These are phyloP conservation scores for Tenrec ecaudatus DNA, from an alignment of 2,113 vertebrate species.

Conservation along the genomic window DNA sequence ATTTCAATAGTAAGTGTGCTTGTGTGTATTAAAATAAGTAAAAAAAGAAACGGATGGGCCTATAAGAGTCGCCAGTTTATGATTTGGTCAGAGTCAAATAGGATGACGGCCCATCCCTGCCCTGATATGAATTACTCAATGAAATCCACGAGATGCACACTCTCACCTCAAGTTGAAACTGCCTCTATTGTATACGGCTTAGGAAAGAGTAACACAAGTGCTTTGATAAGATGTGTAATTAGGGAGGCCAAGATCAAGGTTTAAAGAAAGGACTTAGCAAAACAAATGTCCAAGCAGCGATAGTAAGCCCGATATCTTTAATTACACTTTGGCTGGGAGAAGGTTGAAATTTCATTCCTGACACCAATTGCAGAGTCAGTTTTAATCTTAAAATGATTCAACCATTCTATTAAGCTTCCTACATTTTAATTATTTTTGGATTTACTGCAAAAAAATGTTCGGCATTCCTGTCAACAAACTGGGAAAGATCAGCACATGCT, in stretches of 20 bases:
- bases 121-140: conserved; percentile 6
- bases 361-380: not conserved
- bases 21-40: not conserved
- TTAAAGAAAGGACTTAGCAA: conserved; percentile 73
- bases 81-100: not conserved
- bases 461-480: not conserved
- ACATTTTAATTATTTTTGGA: conserved; percentile 33
- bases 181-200: conserved; percentile 61
- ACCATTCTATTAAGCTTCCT: conserved; percentile 27
- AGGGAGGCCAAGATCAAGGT: conserved; percentile 72
- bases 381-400: conserved; percentile 55
- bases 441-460: conserved; percentile 62
- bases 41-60: not conserved
- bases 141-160: conserved; percentile 35
- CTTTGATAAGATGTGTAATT: conserved; percentile 73
- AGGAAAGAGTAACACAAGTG: conserved; percentile 58
- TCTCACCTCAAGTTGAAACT: conserved; percentile 44
- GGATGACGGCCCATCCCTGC: not conserved
- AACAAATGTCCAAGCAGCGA: conserved; percentile 66
- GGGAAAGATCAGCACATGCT: not conserved
- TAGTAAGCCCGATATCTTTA: conserved; percentile 46
- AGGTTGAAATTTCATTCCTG: conserved; percentile 36
- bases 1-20: not conserved
- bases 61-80: not conserved
- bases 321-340: conserved; percentile 70